These are phyloP conservation scores for Hydractinia symbiolongicarpus DNA, from an alignment of 30 jellyfish, hydroid and myxozoan species.

Conservation along the genomic window DNA sequence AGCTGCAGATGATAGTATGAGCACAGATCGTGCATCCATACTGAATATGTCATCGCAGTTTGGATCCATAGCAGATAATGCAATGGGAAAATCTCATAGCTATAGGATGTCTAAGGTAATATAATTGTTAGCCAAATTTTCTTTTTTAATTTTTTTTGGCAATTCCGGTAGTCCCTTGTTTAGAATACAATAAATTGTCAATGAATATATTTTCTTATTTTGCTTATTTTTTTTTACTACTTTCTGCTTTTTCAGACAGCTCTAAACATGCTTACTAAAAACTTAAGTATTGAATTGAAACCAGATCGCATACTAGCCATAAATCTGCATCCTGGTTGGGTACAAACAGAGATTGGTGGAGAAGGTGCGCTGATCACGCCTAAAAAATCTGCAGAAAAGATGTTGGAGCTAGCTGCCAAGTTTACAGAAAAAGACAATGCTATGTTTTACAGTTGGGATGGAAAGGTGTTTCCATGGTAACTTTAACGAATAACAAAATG, in stretches of 20 bases:
- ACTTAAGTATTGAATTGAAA: constrained; percentile 68
- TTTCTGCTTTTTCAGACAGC: constrained; percentile 47
- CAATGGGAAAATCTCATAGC: constrained; percentile 2
- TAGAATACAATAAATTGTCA: too few relatives aligned
- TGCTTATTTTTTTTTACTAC: background rate
- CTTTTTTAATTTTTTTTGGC: too few relatives aligned
- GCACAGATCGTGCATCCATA: constrained; percentile 68
- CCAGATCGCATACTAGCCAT: constrained; percentile 63
- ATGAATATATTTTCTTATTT: too few relatives aligned
- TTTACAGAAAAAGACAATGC: too few relatives aligned
- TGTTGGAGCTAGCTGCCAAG: too few relatives aligned
- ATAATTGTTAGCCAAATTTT: background rate
- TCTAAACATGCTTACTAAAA: constrained; percentile 78
- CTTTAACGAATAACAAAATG: too few relatives aligned
- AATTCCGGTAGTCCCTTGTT: too few relatives aligned
- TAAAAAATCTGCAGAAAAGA: too few relatives aligned
- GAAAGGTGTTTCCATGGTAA: too few relatives aligned
- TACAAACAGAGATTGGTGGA: constrained; percentile 74
- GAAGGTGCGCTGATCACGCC: background rate
- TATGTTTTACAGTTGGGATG: too few relatives aligned
- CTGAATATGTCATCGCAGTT: constrained; percentile 59
- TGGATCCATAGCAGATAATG: constrained; percentile 66
- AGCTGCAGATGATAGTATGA: constrained; percentile 40
- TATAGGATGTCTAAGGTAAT: constrained; percentile 6
- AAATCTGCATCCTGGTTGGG: constrained; percentile 86